Base-by-base conservation (phyloP, 2,113 vertebrate genomes). In the Xenopus laevis region DNA sequence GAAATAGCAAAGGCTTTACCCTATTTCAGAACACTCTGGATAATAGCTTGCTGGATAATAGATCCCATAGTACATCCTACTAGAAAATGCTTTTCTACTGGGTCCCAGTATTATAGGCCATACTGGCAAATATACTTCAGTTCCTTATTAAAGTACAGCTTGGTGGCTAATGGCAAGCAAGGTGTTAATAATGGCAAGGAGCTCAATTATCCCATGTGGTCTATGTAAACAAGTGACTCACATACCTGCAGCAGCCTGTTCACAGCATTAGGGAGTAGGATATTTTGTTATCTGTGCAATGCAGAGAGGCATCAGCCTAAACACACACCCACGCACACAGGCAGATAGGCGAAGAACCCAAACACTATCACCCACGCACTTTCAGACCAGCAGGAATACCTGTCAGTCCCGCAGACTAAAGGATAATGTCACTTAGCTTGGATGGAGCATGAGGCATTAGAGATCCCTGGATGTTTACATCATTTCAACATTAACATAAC, bases 261-360 rank as follows among this genome's bases (percentile, higher is more conserved):
- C 46, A 4, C 46, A 16, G 62, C 58, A 47, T n/a, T 69, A 44
- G 20, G 53, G 45, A 63, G 65, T 68, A n/a, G 62, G 73, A 75
- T 68, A 68, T 75, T 75, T 69, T 62, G 65, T 75, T 75, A 75
- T 75, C 73, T 75, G 47, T 57, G 30, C 65, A 68, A 27, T 75
- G 65, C 73, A 75, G 73, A 53, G 65, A 53, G 65, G 58, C 58
- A 53, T 62, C 73, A 75, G 57, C 73, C 66, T 58, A 69, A 74
- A 75, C 73, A 69, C 65, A 27, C 17, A 68, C 73, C 73, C 65
- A 75, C 73, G 30, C 73, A 75, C 73, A 75, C 73, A 44, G 65
- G 40, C 57, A 44, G 65, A 74, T 59, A 74, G 55, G 65, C 65
- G 61, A 13, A 33, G 16, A 69, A 57, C 33, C 73, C 65, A 75